A percentile compares a stretch with the other conserved stretches of the same genome.
Evolutionary conservation across 2,888 invertebrate genomes (phyloP).

Genomic region (Alitta virens): DNA sequence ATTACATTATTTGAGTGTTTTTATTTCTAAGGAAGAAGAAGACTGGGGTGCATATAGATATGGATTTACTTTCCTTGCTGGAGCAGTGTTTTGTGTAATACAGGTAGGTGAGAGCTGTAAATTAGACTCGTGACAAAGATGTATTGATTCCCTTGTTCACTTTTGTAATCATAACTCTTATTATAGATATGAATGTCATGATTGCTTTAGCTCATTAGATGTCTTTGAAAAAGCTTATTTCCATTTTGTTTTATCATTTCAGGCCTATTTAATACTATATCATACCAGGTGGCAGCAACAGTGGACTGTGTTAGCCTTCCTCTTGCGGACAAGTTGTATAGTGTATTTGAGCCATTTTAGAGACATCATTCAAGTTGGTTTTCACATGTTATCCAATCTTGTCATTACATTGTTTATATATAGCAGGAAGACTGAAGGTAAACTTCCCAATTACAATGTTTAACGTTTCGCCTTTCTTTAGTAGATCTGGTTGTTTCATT

Average conservation of each 20-base stretch:
- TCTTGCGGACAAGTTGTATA: slow-evolving; percentile 6
- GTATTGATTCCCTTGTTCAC: not conserved
- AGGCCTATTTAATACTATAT: slow-evolving; percentile 2
- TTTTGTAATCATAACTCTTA: too few relatives aligned
- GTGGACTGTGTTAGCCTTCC: not conserved
- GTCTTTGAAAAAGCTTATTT: not conserved
- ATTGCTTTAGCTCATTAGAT: not conserved
- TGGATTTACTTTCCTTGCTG: slow-evolving; percentile 16
- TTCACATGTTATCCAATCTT: slow-evolving; percentile 12
- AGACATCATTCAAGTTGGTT: slow-evolving; percentile 15
- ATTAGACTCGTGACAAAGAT: not conserved
- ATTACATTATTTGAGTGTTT: too few relatives aligned
- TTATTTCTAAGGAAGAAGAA: slow-evolving; percentile 4
- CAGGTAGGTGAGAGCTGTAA: not conserved
- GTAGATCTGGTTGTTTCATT: too few relatives aligned
- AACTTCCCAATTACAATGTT: too few relatives aligned
- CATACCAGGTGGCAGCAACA: not conserved
- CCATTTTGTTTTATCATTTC: not conserved
- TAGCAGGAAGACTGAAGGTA: too few relatives aligned
- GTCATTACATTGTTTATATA: slow-evolving; percentile 15
- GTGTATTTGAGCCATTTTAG: slow-evolving; percentile 17
- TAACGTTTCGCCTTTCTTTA: too few relatives aligned
- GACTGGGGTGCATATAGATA: slow-evolving; percentile 18
- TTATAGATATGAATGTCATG: not conserved
- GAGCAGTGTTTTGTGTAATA: not conserved